These are phyloP conservation scores for Sinosuthora webbiana DNA, from an alignment of 2,113 vertebrate genomes.

Conservation along the genomic window DNA sequence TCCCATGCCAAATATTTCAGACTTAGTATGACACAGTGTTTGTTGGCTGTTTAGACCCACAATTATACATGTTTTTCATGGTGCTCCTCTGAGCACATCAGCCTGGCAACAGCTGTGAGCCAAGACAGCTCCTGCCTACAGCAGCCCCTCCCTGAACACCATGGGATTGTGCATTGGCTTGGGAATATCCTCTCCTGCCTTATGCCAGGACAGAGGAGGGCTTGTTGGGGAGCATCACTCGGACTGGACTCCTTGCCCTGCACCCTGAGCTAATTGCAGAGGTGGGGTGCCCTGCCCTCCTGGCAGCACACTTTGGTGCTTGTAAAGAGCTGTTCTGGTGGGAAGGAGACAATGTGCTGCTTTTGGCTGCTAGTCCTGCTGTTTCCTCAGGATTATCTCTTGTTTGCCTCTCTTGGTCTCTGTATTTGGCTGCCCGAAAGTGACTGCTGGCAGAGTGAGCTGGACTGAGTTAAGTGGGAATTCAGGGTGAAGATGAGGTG, in stretches of 20 bases:
- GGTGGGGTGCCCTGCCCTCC: neutral
- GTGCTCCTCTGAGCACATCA: neutral
- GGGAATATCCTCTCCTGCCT: neutral
- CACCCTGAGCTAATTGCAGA: neutral
- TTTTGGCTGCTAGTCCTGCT: neutral
- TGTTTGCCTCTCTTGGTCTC: neutral
- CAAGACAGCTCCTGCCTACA: neutral
- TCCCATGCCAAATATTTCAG: conserved; percentile 1
- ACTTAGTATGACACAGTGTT: neutral
- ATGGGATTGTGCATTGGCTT: accelerated
- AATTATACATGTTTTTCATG: neutral
- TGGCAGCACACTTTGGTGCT: neutral
- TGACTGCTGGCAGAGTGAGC: neutral
- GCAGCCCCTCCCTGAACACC: neutral
- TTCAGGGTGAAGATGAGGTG: neutral
- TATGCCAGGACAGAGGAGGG: neutral
- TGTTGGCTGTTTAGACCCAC: conserved; percentile 17
- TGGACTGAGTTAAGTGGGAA: neutral
- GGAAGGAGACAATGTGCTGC: neutral
- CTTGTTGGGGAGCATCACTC: neutral
- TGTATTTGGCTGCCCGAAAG: neutral
- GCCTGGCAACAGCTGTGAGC: neutral
- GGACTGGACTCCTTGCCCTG: neutral
- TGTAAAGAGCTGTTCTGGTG: neutral
- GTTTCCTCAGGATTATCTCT: conserved; percentile 15